Percentiles rank a stretch among this genome's conserved stretches.
Conservation (phyloP, 2,797 vertebrate species). For the Cynopterus sphinx region DNA sequence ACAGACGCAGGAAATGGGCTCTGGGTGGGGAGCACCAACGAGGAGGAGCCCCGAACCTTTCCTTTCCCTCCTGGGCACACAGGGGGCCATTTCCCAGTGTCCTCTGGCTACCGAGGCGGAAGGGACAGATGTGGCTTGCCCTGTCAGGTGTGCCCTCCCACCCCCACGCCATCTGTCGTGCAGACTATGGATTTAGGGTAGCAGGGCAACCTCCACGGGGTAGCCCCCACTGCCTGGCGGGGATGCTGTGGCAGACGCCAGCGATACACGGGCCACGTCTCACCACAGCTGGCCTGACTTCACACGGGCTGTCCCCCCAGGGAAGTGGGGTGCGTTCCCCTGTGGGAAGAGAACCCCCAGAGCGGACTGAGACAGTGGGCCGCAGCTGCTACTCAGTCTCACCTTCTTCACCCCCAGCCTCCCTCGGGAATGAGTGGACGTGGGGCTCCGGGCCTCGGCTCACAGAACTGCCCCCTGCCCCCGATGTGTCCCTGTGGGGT, state of each 20-base stretch:
- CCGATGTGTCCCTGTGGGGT: accelerated
- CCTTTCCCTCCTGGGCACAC: not conserved
- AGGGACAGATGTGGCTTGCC: not conserved
- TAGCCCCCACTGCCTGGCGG: accelerated
- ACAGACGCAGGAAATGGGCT: not conserved
- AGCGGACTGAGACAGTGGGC: too few species aligned
- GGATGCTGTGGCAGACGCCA: not conserved
- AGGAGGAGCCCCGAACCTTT: not conserved
- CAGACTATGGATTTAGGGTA: not conserved
- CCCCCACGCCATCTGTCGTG: accelerated
- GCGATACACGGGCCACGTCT: accelerated
- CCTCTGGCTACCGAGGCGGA: not conserved
- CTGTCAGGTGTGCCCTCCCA: accelerated
- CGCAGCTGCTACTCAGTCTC: not conserved
- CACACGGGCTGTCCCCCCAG: not conserved
- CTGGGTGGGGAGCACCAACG: not conserved
- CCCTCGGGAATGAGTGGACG: not conserved
- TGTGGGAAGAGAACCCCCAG: too few species aligned
- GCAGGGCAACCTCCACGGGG: accelerated
- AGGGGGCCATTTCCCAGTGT: not conserved
- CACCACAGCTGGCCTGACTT: not conserved
- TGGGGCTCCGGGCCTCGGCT: accelerated
- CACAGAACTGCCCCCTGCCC: too few species aligned
- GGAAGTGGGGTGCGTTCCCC: accelerated
- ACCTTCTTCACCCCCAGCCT: not conserved